phyloP scores from a whole-genome alignment of 2,888 invertebrate genomes.

The Thymelicus sylvestris region DNA sequence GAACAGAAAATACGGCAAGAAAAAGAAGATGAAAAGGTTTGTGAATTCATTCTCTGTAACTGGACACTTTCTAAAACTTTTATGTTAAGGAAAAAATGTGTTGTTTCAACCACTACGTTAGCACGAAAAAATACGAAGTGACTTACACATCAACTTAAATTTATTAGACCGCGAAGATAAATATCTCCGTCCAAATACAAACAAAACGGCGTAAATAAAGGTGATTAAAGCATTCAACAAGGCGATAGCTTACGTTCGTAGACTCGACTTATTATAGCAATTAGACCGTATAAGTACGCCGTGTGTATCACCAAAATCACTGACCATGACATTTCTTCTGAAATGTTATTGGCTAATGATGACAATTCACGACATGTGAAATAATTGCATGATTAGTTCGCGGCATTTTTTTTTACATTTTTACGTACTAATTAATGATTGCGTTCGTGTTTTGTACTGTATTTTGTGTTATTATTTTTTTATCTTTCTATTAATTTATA shows the following conservation, averaged over 20 bases:
- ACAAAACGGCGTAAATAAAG: conserved; percentile 14
- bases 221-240: conserved; percentile 17
- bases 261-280: conserved; percentile 14
- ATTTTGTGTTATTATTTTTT: no score
- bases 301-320: conserved; percentile 48
- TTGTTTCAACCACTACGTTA: background rate
- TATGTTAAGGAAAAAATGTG: background rate
- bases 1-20: conserved; percentile 60
- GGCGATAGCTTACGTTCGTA: conserved; percentile 12
- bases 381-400: background rate
- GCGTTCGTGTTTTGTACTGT: no score
- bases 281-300: conserved; percentile 31
- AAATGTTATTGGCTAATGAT: conserved; percentile 14
- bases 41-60: background rate
- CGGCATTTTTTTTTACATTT: no score
- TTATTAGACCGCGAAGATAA: conserved; percentile 16
- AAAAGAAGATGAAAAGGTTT: conserved; percentile 58
- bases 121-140: background rate
- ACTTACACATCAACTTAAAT: background rate
- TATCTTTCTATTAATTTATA: no score
- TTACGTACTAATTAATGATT: no score
- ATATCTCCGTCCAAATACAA: conserved; percentile 5
- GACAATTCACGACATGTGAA: conserved; percentile 9
- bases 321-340: conserved; percentile 53
- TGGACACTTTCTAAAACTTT: background rate